These are phyloP conservation scores for Gambusia affinis DNA, from an alignment of 2,113 vertebrate genomes.

Conservation along the genomic window DNA sequence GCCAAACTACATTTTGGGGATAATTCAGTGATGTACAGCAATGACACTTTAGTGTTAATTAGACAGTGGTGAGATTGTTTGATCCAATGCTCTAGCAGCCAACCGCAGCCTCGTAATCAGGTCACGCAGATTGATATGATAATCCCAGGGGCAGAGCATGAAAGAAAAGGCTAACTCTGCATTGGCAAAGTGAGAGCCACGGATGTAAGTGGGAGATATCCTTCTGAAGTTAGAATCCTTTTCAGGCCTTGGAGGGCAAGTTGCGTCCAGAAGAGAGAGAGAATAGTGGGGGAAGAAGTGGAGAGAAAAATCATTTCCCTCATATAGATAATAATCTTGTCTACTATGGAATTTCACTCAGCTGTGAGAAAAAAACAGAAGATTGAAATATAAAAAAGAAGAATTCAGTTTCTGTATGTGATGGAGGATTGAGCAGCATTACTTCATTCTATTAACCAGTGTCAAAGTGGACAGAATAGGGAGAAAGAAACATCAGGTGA, in stretches of 20 bases:
- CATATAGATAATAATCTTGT: conserved; percentile 58
- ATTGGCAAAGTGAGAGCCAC: conserved; percentile 57
- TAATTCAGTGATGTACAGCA: conserved; percentile 34
- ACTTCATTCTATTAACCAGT: conserved; percentile 17
- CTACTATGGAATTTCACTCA: conserved; percentile 53
- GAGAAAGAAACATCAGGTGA: conserved; percentile 26
- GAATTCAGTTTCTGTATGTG: conserved; percentile 38
- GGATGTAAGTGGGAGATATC: conserved; percentile 68
- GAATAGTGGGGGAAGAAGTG: conserved; percentile 12
- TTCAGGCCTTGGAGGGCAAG: conserved; percentile 57
- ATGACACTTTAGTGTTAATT: conserved; percentile 69
- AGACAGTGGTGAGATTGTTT: conserved; percentile 62
- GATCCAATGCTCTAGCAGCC: conserved; percentile 66
- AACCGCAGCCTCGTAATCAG: conserved; percentile 70
- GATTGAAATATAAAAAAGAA: conserved; percentile 23
- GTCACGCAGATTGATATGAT: conserved; percentile 77
- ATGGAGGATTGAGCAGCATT: conserved; percentile 49
- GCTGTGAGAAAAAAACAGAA: conserved; percentile 9
- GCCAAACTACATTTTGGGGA: conserved; percentile 48
- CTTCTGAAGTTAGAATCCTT: conserved; percentile 76
- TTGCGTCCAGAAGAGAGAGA: conserved; percentile 30
- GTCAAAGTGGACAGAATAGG: conserved; percentile 41
- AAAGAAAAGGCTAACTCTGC: conserved; percentile 79
- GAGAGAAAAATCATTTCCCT: conserved; percentile 42
- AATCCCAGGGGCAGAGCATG: conserved; percentile 73